A percentile compares a stretch with the other conserved stretches of the same genome.
phyloP scores from a whole-genome alignment of 2,888 invertebrate species.

The Scrobipalpa costella region DNA sequence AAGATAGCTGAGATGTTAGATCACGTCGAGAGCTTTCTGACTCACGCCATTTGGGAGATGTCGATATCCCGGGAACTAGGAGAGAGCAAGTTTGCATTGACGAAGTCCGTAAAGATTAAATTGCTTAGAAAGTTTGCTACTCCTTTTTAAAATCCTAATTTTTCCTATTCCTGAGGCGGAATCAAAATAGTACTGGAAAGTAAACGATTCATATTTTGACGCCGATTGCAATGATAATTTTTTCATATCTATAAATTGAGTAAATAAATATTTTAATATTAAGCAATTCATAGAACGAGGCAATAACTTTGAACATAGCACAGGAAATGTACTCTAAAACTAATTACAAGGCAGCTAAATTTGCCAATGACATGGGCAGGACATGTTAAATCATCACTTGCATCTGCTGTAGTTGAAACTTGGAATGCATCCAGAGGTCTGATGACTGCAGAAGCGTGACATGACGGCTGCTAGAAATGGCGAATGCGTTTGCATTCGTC shows the following conservation, averaged over 20 bases:
- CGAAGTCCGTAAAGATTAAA: not conserved
- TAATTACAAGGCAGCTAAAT: not conserved
- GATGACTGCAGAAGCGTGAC: constrained; percentile 42
- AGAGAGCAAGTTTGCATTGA: not conserved
- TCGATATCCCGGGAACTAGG: not conserved
- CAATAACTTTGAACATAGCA: not conserved
- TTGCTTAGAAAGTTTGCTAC: too few relatives aligned
- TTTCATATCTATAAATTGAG: too few relatives aligned
- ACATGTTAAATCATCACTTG: constrained; percentile 4
- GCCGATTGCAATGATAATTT: too few relatives aligned
- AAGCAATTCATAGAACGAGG: not conserved
- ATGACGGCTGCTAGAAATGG: constrained; percentile 65
- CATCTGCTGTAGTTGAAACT: not conserved
- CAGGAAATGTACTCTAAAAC: not conserved
- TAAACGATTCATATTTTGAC: too few relatives aligned
- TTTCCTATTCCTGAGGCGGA: too few relatives aligned
- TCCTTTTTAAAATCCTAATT: not conserved
- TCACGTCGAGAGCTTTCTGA: constrained; percentile 21
- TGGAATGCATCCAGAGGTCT: constrained; percentile 29
- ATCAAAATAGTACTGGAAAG: too few relatives aligned
- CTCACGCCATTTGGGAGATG: not conserved
- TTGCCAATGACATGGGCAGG: not conserved
- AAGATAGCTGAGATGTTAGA: constrained; percentile 23
- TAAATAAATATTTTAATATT: not conserved
- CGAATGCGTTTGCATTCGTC: constrained; percentile 65